Base-by-base conservation (phyloP, 1,140 invertebrate genomes). In the Calliphora vicina region DNA sequence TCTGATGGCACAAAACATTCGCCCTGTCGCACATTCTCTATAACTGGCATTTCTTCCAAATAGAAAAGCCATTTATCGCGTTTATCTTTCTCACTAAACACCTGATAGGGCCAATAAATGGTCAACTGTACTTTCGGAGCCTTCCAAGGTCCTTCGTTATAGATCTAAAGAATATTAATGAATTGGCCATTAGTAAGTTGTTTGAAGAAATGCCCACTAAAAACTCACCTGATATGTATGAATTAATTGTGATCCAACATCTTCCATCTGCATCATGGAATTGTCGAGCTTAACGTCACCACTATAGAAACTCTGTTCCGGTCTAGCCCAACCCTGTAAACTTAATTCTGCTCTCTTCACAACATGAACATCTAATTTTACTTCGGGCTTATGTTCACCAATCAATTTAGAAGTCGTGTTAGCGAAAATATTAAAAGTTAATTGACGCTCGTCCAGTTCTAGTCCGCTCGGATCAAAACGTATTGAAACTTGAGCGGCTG, bases 41-140 rank as follows among this genome's bases (percentile, higher is more conserved):
- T 93, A 71, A 92, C 93, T 12, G 97, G 97, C 8, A 93, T 86
- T 83, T 95, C 94, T 91, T 97, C 97, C 67, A 98, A 92, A 88
- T 99, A 99, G 0, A 98, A 91, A 13, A 99, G 91, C 95, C 97
- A 98, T 90, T 98, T 98, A 67, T 96, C 96, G 86, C 95, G 92
- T 15, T 92, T 88, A 20, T 81, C 83, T 85, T 94, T 94, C 17
- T 95, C 93, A 86, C 95, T 96, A 25, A 95, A 94, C 1, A 98
- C 94, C 91, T 98, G 96, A 87, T 95, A 94, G 0, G 98, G 98
- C 97, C 97, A 98, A 2, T 94, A 93, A 83, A 99, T 95, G 29
- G 93, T 91, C n/a, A 99, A 94, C 86, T 94, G 93, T 0, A 98
- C 92, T 42, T 93, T 93, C 9, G 94, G 93, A 2, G 97, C 95